These are phyloP conservation scores for Lysandra coridon DNA, from an alignment of 2,888 invertebrate species.

Conservation along the genomic window DNA sequence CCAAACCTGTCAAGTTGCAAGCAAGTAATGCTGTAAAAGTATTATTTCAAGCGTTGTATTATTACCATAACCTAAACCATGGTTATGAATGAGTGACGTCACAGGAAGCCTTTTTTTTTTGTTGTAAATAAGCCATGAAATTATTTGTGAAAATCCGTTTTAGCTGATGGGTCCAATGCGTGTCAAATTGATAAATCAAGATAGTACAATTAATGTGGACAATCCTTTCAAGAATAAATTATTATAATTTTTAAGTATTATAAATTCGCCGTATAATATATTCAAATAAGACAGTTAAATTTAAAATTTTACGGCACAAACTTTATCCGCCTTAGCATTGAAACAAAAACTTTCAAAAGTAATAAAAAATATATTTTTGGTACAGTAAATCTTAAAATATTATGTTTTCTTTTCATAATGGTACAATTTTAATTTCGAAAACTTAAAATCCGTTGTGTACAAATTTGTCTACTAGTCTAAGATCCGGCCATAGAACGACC, in stretches of 20 bases:
- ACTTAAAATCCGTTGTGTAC: background rate
- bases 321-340: background rate
- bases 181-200: background rate
- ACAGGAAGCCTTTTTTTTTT: conserved; percentile 37
- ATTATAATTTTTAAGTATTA: no score
- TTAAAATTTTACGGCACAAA: no score
- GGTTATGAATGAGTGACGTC: conserved; percentile 34
- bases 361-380: background rate
- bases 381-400: no score
- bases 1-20: background rate
- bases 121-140: conserved; percentile 39
- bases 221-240: no score
- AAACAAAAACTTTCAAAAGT: background rate
- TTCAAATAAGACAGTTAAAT: no score
- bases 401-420: background rate
- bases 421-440: background rate
- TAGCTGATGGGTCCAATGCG: background rate
- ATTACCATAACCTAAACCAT: conserved; percentile 38
- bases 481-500: no score
- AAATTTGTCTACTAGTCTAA: conserved; percentile 7
- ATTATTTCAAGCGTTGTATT: background rate
- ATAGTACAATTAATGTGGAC: background rate
- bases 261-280: no score
- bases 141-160: conserved; percentile 16
- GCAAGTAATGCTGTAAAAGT: background rate